These are phyloP conservation scores for Siphlonurus alternatus DNA, from an alignment of 2,888 invertebrate species.

Conservation along the genomic window DNA sequence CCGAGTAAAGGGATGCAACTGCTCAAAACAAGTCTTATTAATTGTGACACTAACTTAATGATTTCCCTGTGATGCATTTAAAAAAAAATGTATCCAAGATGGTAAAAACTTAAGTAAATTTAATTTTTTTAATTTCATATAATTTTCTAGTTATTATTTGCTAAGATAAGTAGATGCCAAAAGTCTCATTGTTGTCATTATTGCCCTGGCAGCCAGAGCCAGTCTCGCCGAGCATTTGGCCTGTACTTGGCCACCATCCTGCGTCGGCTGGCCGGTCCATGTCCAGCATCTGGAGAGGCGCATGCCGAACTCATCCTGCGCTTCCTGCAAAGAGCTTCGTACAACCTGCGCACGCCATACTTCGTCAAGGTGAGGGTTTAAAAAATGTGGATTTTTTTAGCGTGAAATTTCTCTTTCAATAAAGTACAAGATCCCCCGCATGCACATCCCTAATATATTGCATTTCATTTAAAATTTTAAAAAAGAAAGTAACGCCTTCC, in stretches of 20 bases:
- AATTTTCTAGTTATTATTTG: no score
- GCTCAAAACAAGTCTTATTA: no score
- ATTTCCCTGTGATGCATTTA: no score
- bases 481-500: no score
- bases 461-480: constrained; percentile 25
- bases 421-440: neutral
- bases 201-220: constrained; percentile 34
- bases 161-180: no score
- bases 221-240: constrained; percentile 60
- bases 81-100: no score
- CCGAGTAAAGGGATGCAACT: no score
- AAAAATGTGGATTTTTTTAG: neutral
- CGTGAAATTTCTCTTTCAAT: neutral
- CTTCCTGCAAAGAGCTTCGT: constrained; percentile 57
- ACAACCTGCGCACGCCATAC: constrained; percentile 51
- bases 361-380: constrained; percentile 38
- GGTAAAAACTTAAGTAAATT: no score
- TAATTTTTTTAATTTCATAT: no score
- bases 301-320: constrained; percentile 52
- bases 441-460: neutral
- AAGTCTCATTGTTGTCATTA: no score
- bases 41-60: no score
- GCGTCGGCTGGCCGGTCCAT: constrained; percentile 33
- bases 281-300: constrained; percentile 29
- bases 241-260: constrained; percentile 58